These are phyloP conservation scores for Helostoma temminkii DNA, from an alignment of 2,797 vertebrate species.

Conservation along the genomic window DNA sequence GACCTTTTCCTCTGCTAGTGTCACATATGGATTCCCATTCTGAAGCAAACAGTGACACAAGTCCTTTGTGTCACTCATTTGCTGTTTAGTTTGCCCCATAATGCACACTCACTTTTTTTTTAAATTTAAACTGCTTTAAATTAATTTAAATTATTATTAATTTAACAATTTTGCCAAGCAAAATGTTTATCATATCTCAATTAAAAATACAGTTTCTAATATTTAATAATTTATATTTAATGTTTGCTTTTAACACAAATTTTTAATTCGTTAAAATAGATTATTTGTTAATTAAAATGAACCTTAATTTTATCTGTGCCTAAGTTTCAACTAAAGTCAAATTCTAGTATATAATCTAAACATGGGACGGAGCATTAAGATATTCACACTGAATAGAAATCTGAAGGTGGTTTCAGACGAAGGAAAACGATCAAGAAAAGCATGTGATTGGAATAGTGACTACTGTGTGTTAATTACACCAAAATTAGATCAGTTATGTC, in stretches of 20 bases:
- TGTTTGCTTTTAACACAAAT: too few species aligned
- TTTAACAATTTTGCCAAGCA: too few species aligned
- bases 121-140: too few species aligned
- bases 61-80: conserved; percentile 55
- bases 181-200: too few species aligned
- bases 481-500: neutral
- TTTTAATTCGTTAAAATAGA: too few species aligned
- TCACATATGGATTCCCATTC: conserved; percentile 63
- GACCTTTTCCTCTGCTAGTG: conserved; percentile 58
- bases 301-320: neutral
- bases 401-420: neutral
- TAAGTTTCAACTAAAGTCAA: neutral
- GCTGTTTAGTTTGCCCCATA: conserved; percentile 60
- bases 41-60: conserved; percentile 57
- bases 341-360: too few species aligned
- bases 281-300: neutral
- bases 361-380: too few species aligned
- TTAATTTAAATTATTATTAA: too few species aligned
- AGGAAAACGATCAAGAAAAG: neutral
- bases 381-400: too few species aligned
- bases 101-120: too few species aligned
- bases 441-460: neutral
- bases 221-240: too few species aligned
- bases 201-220: too few species aligned
- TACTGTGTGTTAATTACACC: neutral